Evolutionary conservation across 2,113 vertebrate genomes (phyloP), one percentile per base, ranked within the genome.

Genomic region (Rhinolophus ferrumequinum): DNA sequence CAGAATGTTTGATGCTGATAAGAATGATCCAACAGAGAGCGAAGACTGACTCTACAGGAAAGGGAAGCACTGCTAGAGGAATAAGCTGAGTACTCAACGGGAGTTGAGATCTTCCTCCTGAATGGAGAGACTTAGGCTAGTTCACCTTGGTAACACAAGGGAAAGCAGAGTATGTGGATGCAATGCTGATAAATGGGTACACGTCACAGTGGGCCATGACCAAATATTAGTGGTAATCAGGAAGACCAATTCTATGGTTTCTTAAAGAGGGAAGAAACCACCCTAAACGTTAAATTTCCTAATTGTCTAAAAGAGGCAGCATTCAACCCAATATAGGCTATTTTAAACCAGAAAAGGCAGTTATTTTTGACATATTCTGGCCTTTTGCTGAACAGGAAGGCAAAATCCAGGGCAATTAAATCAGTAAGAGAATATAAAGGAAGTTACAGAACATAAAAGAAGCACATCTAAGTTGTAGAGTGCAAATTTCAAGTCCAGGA

Each of bases 401-500:
- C 14, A 26, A 28, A 92, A 35, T 87, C 47, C 14, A 66, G 30
- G 83, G 15, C 56, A 83, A 9, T 58, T 58, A 93, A 44, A 84
- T 75, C 9, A 21, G 3, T 84, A 24, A 73, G 1, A 88, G 50
- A 86, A 54, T 64, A 72, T 12, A 82, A 76, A 93, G 30, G 38
- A 90, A 89, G 28, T 87, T 69, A 83, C 13, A 87, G 58, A 97
- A 60, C 35, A 38, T 35, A 50, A 70, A 73, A 80, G 66, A 73
- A 60, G 50, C 92, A 22, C n/a, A 56, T 69, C 38, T 56, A 50
- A 85, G 35, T 69, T 93, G 62, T 22, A 26, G 12, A 26, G 22
- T 14, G 4, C 24, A 84, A 58, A 81, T 93, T 96, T 85, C 60
- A 95, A 89, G 13, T n/a, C 79, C 84, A 90, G 47, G 24, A 83